Percentiles rank a stretch among this genome's conserved stretches.
phyloP scores from a whole-genome alignment of 2,797 vertebrate genomes.

The Mus spretus region DNA sequence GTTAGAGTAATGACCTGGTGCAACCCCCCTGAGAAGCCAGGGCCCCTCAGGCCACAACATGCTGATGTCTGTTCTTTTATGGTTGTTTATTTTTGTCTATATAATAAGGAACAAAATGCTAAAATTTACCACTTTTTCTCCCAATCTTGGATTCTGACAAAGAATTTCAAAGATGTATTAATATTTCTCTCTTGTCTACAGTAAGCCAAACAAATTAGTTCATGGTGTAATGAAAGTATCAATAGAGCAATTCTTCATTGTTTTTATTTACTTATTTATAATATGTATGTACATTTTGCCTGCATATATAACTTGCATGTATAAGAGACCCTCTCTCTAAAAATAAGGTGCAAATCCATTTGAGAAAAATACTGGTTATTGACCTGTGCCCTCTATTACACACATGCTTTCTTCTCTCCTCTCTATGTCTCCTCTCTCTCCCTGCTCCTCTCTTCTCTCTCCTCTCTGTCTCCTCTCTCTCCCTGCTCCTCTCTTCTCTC shows the following conservation, averaged over 20 bases:
- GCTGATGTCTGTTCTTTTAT: not conserved
- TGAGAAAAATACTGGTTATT: not conserved
- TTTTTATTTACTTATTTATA: not conserved
- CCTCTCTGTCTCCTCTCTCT: not conserved
- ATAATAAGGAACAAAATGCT: not conserved
- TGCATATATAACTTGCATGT: not conserved
- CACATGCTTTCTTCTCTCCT: no score
- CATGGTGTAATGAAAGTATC: slow-evolving; percentile 2
- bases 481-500: not conserved
- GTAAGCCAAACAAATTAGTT: not conserved
- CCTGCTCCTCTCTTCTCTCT: no score
- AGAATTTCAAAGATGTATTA: slow-evolving; percentile 6
- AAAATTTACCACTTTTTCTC: not conserved
- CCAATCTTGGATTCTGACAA: slow-evolving; percentile 20
- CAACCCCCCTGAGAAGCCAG: not conserved
- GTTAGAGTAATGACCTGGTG: not conserved
- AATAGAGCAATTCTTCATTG: not conserved
- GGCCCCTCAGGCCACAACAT: not conserved
- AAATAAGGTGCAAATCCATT: not conserved
- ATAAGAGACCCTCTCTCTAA: not conserved
- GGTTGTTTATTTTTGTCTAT: not conserved
- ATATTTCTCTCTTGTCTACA: not conserved
- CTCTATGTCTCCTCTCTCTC: not conserved
- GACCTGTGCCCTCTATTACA: not conserved
- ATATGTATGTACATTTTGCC: not conserved